Base-by-base conservation (phyloP, 2,888 invertebrate genomes). In the Aleiodes leptofemur region DNA sequence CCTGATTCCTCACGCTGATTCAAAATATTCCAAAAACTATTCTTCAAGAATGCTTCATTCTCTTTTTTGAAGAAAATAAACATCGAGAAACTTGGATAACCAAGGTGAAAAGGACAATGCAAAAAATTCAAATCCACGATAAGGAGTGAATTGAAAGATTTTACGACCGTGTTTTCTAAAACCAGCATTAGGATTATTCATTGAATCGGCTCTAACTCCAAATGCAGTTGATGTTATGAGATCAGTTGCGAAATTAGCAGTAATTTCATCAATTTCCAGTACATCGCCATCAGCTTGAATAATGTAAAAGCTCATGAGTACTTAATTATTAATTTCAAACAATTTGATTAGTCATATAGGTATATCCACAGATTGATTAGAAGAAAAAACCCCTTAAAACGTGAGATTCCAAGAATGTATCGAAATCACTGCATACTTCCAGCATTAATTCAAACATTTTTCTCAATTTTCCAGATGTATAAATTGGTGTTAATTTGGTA, bases 151-250 rank as follows among this genome's bases (percentile, higher is more conserved):
- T 0, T 82, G 69, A 69, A 91, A 91, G 4, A 91, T 86, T 23
- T 85, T 83, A 0, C 88, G 86, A 6, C 91, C 91, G 57, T 85
- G 84, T 8, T 85, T 83, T 0, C 91, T 89, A 73, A 91, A 91
- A 55, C 90, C 88, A 0, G 90, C 86, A 9, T 91, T 83, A 0
- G 90, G 88, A 69, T 90, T 82, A 13, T 85, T 87, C 16, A 91
- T 82, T 2, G 90, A 90, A 77, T 91, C 91, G 1, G 89, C 91
- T 70, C 88, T 85, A 0, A 91, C 83, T 0, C 91, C 91, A 59
- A 87, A 91, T 1, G 91, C 91, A 0, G 90, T 90, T 0, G 90
- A 89, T 4, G 89, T 90, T 74, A 91, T 91, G 3, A 91, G 86
- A 78, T 91, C 91, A 1, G 88, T 88, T 0, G 87, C 84, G 53